These are phyloP conservation scores for Galerucella calmariensis DNA, from an alignment of 2,888 invertebrate species.

Conservation along the genomic window DNA sequence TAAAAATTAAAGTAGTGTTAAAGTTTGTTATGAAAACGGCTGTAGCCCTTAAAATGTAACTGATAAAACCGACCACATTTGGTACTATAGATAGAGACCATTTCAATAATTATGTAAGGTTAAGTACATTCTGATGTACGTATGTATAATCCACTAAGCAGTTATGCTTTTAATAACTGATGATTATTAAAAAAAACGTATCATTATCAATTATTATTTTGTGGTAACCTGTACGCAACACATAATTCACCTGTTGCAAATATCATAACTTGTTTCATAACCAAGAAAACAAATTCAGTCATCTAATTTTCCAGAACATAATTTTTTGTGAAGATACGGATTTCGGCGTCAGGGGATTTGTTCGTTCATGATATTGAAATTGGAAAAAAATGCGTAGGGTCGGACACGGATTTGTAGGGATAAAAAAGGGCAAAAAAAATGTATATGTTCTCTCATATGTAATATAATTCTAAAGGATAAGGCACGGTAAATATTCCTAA, in stretches of 20 bases:
- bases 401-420: slow-evolving; percentile 14
- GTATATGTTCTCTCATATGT: slow-evolving; percentile 7
- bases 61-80: no score
- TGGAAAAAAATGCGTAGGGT: slow-evolving; percentile 19
- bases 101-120: no score
- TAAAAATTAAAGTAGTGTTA: no score
- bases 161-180: no score
- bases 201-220: no score
- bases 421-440: slow-evolving; percentile 8
- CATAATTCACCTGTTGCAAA: not conserved
- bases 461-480: not conserved
- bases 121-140: no score
- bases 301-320: not conserved
- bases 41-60: no score
- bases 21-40: no score
- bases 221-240: not conserved
- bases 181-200: no score
- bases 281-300: not conserved
- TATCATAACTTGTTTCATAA: not conserved
- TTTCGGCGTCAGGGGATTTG: slow-evolving; percentile 13
- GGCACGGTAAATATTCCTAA: not conserved
- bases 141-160: no score
- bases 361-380: slow-evolving; percentile 30
- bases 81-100: no score
- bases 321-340: not conserved